Evolutionary conservation across 2,113 vertebrate species (phyloP).

Genomic region (Oryzias melastigma): DNA sequence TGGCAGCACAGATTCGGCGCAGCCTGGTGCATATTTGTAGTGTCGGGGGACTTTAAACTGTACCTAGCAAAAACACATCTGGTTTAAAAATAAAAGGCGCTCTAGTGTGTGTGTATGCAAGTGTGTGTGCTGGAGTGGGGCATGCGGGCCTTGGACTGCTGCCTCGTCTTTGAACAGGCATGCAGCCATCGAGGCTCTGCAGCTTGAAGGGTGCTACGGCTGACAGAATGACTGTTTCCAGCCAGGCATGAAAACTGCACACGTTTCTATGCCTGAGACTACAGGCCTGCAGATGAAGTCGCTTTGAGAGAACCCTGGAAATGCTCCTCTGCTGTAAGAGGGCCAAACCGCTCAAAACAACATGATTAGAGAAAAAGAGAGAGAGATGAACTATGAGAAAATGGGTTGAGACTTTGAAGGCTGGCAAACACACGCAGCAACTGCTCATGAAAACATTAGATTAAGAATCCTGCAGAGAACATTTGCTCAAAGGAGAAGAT

Average conservation of each 20-base stretch:
- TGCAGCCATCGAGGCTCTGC: constrained; percentile 32
- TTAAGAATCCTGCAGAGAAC: too few species aligned
- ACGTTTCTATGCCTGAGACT: constrained; percentile 12
- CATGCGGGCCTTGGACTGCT: constrained; percentile 40
- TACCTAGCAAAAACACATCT: constrained; percentile 76
- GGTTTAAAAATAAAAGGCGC: constrained; percentile 70
- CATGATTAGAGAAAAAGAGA: background rate
- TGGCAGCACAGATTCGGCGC: constrained; percentile 41
- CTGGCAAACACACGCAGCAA: too few species aligned
- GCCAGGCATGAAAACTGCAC: constrained; percentile 32
- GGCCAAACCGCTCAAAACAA: background rate
- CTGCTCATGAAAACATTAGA: too few species aligned
- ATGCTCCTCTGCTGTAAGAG: background rate
- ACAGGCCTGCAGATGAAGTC: constrained; percentile 13
- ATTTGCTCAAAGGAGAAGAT: too few species aligned
- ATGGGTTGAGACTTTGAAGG: too few species aligned
- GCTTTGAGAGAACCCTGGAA: constrained; percentile 10
- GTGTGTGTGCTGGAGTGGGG: constrained; percentile 17
- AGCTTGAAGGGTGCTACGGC: constrained; percentile 38
- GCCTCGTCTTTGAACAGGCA: constrained; percentile 49
- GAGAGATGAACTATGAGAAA: too few species aligned
- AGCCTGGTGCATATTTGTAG: constrained; percentile 62
- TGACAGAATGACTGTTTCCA: constrained; percentile 43
- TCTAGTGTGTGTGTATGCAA: constrained; percentile 15
- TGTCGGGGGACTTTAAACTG: constrained; percentile 57